A percentile compares a stretch with the other conserved stretches of the same genome.
phyloP scores from a whole-genome alignment of 1,140 invertebrate genomes.

The Carcinoscorpius rotundicauda region DNA sequence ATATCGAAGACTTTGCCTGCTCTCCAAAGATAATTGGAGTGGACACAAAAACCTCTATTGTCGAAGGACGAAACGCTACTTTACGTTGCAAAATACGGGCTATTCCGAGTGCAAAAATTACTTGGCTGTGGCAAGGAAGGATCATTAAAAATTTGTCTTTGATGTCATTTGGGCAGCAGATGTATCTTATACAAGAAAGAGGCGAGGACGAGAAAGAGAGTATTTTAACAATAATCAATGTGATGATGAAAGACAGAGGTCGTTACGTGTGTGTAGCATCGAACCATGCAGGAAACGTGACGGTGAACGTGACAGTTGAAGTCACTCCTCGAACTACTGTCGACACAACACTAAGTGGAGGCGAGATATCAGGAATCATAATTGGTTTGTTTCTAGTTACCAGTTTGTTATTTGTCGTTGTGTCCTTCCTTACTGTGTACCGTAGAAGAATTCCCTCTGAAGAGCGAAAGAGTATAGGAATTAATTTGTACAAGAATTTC shows the following conservation, averaged over 20 bases:
- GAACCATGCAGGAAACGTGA: slow-evolving; percentile 80
- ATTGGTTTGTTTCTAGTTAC: slow-evolving; percentile 66
- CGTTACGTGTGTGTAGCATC: slow-evolving; percentile 84
- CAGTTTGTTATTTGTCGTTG: slow-evolving; percentile 55
- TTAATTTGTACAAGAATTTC: slow-evolving; percentile 17
- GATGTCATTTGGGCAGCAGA: slow-evolving; percentile 45
- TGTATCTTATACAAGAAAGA: slow-evolving; percentile 46
- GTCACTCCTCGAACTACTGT: slow-evolving; percentile 49
- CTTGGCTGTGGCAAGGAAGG: slow-evolving; percentile 77
- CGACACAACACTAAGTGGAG: slow-evolving; percentile 57
- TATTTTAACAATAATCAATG: slow-evolving; percentile 66
- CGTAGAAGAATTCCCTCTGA: slow-evolving; percentile 9
- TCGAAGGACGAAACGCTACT: slow-evolving; percentile 42
- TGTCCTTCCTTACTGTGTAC: slow-evolving; percentile 28
- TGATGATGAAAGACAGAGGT: slow-evolving; percentile 71
- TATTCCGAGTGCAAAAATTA: slow-evolving; percentile 60
- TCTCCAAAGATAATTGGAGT: slow-evolving; percentile 56
- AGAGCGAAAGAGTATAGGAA: slow-evolving; percentile 10
- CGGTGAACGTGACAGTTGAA: slow-evolving; percentile 77
- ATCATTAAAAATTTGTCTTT: slow-evolving; percentile 55
- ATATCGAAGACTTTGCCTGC: slow-evolving; percentile 62
- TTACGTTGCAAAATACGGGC: slow-evolving; percentile 67
- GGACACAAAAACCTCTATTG: slow-evolving; percentile 30
- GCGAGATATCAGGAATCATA: slow-evolving; percentile 71
- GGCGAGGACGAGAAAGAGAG: slow-evolving; percentile 59